phyloP scores from a whole-genome alignment of 2,888 invertebrate genomes.

The Cephalotes varians region DNA sequence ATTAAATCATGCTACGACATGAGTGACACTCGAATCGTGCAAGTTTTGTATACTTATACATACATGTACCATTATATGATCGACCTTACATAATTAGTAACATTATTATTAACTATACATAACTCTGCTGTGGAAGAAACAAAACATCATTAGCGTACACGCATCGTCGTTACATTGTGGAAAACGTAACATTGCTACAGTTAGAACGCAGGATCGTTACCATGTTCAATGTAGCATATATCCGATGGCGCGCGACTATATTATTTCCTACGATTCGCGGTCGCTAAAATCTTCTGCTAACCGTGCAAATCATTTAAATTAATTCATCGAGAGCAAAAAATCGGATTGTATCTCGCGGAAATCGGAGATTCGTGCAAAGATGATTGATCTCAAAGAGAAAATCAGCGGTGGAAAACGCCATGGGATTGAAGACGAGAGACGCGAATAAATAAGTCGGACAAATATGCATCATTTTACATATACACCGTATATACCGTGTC shows the following conservation, averaged over 20 bases:
- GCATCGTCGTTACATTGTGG: constrained; percentile 31
- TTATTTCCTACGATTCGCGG: not conserved
- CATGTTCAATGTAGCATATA: not conserved
- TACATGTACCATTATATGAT: constrained; percentile 10
- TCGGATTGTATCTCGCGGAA: not conserved
- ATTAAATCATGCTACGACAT: not conserved
- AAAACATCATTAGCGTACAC: constrained; percentile 18
- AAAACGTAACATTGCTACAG: not conserved
- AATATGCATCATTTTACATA: constrained; percentile 37
- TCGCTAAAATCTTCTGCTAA: constrained; percentile 9
- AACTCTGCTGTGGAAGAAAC: constrained; percentile 58
- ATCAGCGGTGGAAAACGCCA: not conserved
- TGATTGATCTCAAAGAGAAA: not conserved
- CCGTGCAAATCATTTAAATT: constrained; percentile 1
- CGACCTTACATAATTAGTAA: constrained; percentile 59
- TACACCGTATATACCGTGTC: constrained; percentile 12
- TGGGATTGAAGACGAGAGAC: constrained; percentile 18
- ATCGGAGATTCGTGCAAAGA: not conserved
- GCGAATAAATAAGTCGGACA: constrained; percentile 39
- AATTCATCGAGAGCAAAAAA: constrained; percentile 3
- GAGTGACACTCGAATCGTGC: constrained; percentile 1
- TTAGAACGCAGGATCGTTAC: constrained; percentile 17
- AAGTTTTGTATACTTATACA: constrained; percentile 37
- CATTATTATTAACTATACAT: constrained; percentile 55
- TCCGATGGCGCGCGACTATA: constrained; percentile 2